phyloP scores from a whole-genome alignment of 2,113 vertebrate species.

The Paraplagusia blochii region DNA sequence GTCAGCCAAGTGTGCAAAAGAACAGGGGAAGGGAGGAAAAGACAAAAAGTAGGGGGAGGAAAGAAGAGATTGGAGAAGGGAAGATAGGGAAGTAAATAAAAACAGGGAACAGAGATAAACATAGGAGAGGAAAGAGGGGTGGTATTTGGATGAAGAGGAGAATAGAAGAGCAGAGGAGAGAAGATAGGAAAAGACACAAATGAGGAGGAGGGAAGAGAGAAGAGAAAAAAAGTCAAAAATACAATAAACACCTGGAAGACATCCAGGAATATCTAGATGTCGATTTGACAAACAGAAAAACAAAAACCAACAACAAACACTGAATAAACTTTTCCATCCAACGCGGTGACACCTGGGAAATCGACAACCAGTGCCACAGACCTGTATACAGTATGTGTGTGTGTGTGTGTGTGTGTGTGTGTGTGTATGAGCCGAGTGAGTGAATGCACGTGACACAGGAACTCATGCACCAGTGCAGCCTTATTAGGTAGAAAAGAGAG shows the following conservation, averaged over 20 bases:
- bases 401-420: conserved; percentile 14
- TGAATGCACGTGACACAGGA: conserved; percentile 34
- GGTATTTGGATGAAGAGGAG: too few relatives aligned
- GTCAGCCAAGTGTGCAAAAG: background rate
- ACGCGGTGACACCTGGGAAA: conserved; percentile 4
- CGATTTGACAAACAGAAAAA: background rate
- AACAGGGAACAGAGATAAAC: too few relatives aligned
- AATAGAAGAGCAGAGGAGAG: background rate
- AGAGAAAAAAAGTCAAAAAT: background rate
- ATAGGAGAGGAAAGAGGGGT: too few relatives aligned
- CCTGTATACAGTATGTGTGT: conserved; percentile 1
- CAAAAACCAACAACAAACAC: background rate
- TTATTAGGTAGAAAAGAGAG: conserved; percentile 57
- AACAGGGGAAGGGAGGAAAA: background rate
- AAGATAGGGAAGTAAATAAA: background rate
- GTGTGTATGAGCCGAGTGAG: conserved; percentile 11
- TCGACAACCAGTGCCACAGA: background rate
- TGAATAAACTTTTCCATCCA: conserved; percentile 6
- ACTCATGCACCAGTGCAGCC: conserved; percentile 50
- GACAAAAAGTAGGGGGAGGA: background rate
- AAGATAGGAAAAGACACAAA: background rate
- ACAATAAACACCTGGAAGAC: too few relatives aligned
- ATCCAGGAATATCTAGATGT: conserved; percentile 4
- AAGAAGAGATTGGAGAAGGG: background rate
- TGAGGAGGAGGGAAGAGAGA: background rate